Base-by-base conservation (phyloP, 2,888 invertebrate genomes). In the Furcula furcula region DNA sequence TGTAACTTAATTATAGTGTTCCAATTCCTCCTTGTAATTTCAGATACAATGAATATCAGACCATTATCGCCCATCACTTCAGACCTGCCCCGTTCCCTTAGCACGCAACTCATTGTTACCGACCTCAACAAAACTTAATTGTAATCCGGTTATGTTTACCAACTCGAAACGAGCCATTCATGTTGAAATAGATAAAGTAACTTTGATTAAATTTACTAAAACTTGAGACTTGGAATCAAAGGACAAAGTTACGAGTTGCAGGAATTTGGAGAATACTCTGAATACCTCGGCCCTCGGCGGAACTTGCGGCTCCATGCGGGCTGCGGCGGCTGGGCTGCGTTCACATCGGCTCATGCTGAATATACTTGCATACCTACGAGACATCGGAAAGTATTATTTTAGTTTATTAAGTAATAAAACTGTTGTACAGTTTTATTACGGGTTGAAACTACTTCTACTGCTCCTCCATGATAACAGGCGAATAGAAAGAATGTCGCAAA, bases 181-280 rank as follows among this genome's bases (percentile, higher is more conserved):
- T 41, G 52, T 54, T 46, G 49, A 62, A 63, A 65, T 57, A 65
- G 59, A 62, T 62, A 65, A 66, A 67, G 63, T 64, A 55, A 60
- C 62, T 64, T 63, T 61, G 65, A 69, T 68, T 67, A 65, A 69
- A 67, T 60, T 60, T 45, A 48, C 53, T 39, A 47, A 55, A 59
- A 58, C 56, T 66, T 50, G 31, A 52, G 51, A 51, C 54, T 60
- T 53, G 37, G 53, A 60, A 64, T 63, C 60, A 60, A 61, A 63
- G 55, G 55, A 59, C 53, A 54, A 57, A 62, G 54, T 59, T 55
- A 41, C 51, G 54, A 50, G 53, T 55, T 45, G 34, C 25, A 13
- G 42, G 32, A 41, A 61, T 51, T 46, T 32, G 41, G 46, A 36
- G 25, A 56, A 46, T 49, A 43, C 48, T 39, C 35, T 34, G 47